Evolutionary conservation across 2,888 invertebrate genomes (phyloP).

Genomic region (Nymphalis c-album): DNA sequence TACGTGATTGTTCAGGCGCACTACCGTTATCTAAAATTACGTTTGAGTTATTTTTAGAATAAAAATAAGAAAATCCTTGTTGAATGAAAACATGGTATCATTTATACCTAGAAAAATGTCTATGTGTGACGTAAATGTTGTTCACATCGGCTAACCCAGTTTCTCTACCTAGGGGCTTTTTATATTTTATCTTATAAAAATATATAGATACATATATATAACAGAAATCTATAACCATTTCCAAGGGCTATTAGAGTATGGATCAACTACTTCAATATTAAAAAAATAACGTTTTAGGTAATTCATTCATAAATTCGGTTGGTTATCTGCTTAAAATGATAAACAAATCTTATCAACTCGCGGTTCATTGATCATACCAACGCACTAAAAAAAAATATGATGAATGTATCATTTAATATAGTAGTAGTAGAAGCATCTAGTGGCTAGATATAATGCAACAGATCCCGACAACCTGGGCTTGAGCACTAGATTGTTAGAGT

Average conservation of each 20-base stretch:
- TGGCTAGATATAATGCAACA: no score
- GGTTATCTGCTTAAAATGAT: neutral
- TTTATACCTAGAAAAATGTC: constrained; percentile 22
- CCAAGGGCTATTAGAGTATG: no score
- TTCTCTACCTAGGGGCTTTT: neutral
- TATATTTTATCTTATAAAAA: neutral
- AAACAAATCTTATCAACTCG: neutral
- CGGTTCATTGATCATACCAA: no score
- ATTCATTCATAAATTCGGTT: neutral
- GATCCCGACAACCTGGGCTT: no score
- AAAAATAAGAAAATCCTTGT: constrained; percentile 8
- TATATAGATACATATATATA: no score
- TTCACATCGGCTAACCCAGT: constrained; percentile 15
- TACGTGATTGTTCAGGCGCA: constrained; percentile 10
- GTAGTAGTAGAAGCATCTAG: no score
- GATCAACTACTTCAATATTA: no score
- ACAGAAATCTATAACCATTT: no score
- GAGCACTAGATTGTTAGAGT: no score
- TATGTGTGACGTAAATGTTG: constrained; percentile 24
- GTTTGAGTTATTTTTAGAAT: constrained; percentile 33
- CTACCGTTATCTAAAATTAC: constrained; percentile 37
- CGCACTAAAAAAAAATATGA: neutral
- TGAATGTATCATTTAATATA: no score
- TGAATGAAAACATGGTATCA: constrained; percentile 13
- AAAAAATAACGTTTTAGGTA: no score